Conservation (phyloP, 2,797 vertebrate species). For the Rhinophrynus dorsalis region DNA sequence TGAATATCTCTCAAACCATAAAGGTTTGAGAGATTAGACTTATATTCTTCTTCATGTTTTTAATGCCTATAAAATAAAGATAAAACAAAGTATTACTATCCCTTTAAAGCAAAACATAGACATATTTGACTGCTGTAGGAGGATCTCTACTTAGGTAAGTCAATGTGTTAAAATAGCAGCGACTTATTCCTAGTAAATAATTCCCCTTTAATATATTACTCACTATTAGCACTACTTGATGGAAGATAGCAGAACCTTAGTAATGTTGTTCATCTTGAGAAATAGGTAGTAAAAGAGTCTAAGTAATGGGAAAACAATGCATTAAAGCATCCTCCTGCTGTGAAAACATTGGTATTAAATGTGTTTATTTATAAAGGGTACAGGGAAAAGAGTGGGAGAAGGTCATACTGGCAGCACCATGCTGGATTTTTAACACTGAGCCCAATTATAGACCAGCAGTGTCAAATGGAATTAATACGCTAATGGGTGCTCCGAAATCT, state of each 20-base stretch:
- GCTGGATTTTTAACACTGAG: background rate
- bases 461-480: conserved; percentile 38
- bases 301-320: conserved; percentile 35
- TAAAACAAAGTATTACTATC: no score
- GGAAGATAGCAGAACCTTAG: background rate
- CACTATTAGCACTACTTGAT: conserved; percentile 16
- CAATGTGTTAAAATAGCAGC: no score
- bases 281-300: conserved; percentile 1
- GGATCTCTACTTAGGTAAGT: no score
- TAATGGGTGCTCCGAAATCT: conserved; percentile 14
- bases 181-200: no score
- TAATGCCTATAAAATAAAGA: no score
- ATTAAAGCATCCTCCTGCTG: conserved; percentile 45
- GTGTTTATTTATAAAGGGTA: conserved; percentile 34
- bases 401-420: conserved; percentile 20
- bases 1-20: no score
- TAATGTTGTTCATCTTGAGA: background rate
- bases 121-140: no score
- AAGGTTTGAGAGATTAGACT: no score
- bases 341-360: conserved; percentile 18
- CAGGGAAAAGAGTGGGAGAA: conserved; percentile 10
- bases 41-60: no score
- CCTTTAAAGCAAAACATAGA: no score
- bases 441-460: conserved; percentile 34
- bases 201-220: no score